A percentile compares a stretch with the other conserved stretches of the same genome.
These are phyloP conservation scores for Antechinus stuartii DNA, from an alignment of 2,113 vertebrate genomes.

Conservation along the genomic window DNA sequence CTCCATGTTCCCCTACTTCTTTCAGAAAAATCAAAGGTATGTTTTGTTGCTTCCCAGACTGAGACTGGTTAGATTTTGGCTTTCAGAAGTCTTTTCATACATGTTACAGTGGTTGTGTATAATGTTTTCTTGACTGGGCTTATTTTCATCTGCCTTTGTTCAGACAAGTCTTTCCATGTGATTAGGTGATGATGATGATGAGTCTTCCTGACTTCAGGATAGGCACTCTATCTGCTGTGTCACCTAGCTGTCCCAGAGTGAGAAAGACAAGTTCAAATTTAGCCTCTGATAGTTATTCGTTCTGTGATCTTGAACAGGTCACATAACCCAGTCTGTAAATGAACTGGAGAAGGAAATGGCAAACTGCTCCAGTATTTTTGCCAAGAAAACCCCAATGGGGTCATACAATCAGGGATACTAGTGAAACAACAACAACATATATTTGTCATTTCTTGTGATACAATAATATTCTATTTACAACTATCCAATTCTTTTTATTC, in stretches of 20 bases:
- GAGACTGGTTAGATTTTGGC: not conserved
- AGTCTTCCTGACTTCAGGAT: no score
- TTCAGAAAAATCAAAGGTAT: not conserved
- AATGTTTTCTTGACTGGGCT: not conserved
- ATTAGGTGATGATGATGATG: not conserved
- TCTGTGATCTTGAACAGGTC: not conserved
- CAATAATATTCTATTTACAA: not conserved
- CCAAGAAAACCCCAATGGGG: not conserved
- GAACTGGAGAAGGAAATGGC: not conserved
- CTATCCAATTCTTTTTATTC: not conserved
- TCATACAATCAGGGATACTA: not conserved
- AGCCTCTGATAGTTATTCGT: not conserved
- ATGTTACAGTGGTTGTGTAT: not conserved
- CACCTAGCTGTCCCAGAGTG: not conserved
- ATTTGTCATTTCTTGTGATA: not conserved
- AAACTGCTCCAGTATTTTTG: not conserved
- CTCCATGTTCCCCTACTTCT: not conserved
- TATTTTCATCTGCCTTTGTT: not conserved
- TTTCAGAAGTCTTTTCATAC: not conserved
- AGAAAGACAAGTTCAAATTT: not conserved
- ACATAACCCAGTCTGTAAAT: not conserved
- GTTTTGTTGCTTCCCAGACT: not conserved
- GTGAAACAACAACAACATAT: not conserved
- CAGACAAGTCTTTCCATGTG: not conserved
- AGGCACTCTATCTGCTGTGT: no score